Conservation (phyloP, 2,113 vertebrate genomes). For the Lonchura striata region DNA sequence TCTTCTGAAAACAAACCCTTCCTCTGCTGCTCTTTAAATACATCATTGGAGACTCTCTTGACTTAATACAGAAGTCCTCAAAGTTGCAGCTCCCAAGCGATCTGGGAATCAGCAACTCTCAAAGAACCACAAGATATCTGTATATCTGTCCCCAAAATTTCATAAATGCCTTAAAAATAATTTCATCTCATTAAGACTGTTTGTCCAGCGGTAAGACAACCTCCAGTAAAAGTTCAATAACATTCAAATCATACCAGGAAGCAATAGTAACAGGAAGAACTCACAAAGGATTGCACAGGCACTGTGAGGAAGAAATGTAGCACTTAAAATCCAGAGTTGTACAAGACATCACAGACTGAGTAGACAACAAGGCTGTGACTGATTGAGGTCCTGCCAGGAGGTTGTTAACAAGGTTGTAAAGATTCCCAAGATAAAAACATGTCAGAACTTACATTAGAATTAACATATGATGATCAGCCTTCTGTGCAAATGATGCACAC, state of each 20-base stretch:
- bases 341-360: neutral
- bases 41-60: neutral
- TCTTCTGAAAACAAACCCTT: neutral
- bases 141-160: neutral
- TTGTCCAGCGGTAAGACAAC: neutral
- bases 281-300: neutral
- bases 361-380: neutral
- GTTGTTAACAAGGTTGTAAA: neutral
- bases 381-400: neutral
- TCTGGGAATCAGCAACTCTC: neutral
- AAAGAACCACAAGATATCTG: neutral
- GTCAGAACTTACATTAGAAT: neutral
- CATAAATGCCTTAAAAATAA: neutral
- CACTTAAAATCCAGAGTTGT: neutral
- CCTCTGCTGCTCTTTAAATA: neutral
- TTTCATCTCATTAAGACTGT: neutral
- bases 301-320: neutral
- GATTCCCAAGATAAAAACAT: neutral
- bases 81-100: neutral
- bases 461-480: neutral
- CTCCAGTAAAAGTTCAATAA: neutral
- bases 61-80: neutral
- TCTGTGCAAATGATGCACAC: neutral
- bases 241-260: neutral
- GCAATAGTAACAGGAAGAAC: too few relatives aligned